phyloP scores from a whole-genome alignment of 1,140 invertebrate species.

The Aphelenchoides avenae region DNA sequence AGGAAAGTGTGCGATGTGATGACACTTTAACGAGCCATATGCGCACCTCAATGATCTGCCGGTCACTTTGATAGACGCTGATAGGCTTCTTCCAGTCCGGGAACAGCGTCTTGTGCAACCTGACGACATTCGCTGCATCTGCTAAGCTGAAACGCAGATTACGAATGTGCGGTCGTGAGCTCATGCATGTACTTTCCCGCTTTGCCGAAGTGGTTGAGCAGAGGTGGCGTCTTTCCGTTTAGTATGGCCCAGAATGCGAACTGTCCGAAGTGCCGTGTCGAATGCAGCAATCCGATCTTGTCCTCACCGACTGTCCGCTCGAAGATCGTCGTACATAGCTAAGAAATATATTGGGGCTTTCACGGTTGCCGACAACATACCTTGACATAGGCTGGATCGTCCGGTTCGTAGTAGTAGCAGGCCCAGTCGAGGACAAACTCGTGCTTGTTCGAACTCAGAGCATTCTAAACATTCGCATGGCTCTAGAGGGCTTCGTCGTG shows the following conservation, averaged over 20 bases:
- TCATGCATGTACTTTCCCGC: constrained; percentile 64
- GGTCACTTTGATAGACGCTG: constrained; percentile 14
- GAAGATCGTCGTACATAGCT: constrained; percentile 72
- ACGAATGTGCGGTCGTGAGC: no score
- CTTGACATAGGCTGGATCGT: constrained; percentile 76
- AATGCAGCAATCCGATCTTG: constrained; percentile 72
- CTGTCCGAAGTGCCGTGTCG: constrained; percentile 86
- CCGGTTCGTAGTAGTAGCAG: constrained; percentile 87
- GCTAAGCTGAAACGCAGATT: constrained; percentile 26
- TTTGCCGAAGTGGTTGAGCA: constrained; percentile 72
- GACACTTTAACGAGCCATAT: no score
- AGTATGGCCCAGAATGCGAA: constrained; percentile 81
- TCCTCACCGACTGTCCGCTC: constrained; percentile 70
- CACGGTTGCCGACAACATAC: no score
- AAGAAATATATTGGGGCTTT: no score
- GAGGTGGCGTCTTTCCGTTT: constrained; percentile 73
- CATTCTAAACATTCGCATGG: constrained; percentile 62
- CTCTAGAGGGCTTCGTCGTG: no score
- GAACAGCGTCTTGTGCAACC: constrained; percentile 22
- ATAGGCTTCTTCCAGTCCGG: constrained; percentile 27
- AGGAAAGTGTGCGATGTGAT: no score
- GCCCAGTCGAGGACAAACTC: constrained; percentile 81
- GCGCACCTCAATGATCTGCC: constrained; percentile 18
- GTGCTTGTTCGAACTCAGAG: constrained; percentile 73
- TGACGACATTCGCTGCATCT: constrained; percentile 28